These are phyloP conservation scores for Cryptus viduatorius DNA, from an alignment of 2,888 invertebrate species.

Conservation along the genomic window DNA sequence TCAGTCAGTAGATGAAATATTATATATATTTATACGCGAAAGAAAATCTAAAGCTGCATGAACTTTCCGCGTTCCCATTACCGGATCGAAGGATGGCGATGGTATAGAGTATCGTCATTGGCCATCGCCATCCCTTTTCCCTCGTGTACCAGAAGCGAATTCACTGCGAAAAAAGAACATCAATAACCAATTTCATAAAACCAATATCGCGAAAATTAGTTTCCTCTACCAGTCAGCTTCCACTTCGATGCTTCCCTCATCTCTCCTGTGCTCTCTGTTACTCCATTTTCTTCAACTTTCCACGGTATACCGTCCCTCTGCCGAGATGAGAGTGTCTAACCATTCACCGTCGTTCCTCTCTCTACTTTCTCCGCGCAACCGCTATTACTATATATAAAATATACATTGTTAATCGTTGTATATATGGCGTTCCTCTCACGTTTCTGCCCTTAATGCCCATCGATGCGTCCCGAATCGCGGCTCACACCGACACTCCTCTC, in stretches of 20 bases:
- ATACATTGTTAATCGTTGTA: not conserved
- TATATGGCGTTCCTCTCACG: conserved; percentile 11
- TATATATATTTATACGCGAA: conserved; percentile 1
- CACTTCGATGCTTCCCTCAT: conserved; percentile 52
- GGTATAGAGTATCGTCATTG: no score
- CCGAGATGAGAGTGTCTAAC: not conserved
- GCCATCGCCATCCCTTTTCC: conserved; percentile 50
- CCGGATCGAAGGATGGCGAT: no score
- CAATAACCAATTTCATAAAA: conserved; percentile 83
- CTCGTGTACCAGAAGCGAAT: no score
- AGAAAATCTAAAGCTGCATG: no score
- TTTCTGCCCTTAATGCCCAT: conserved; percentile 30
- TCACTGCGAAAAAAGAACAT: conserved; percentile 76
- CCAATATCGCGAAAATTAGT: conserved; percentile 84
- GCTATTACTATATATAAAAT: not conserved
- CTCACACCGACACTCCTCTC: not conserved
- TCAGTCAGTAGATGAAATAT: no score
- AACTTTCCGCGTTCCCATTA: no score
- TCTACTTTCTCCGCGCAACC: not conserved
- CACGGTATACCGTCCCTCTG: not conserved
- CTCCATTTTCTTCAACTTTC: conserved; percentile 37
- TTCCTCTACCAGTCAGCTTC: conserved; percentile 70
- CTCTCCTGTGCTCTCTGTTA: conserved; percentile 53
- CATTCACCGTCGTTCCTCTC: not conserved
- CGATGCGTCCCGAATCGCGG: conserved; percentile 1